Base-by-base conservation (phyloP, 2,113 vertebrate species). In the zebrafish (Danio rerio) region DNA sequence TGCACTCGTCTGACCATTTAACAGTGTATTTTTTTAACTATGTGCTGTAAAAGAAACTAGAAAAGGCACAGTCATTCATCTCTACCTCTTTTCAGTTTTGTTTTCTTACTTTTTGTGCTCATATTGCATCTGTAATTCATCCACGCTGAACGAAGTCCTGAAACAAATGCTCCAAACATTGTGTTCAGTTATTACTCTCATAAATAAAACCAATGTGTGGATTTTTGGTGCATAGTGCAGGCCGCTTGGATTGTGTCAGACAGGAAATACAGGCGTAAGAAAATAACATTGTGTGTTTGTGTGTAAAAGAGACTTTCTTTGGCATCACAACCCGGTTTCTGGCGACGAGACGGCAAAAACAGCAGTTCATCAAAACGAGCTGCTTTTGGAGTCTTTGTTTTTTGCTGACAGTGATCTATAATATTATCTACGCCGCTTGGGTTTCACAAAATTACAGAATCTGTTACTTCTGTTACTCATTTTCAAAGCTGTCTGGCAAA, bases 321-420 rank as follows among this genome's bases (percentile, higher is more conserved):
- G 45, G 55, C 74, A 8, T 77, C 43, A 77, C 74, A 31, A 62
- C 5, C 73, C 42, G 2, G 20, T 50, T 50, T 77, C 43, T 77
- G 74, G 18, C 18, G 45, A 31, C 5, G 42, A 59, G 55, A 75
- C 55, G 0, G 16, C 16, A 42, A n/a, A 55, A 63, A 50, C 43
- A 49, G 74, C 58, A 62, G 58, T 50, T 63, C 45, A 77, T 77
- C 58, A 77, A 50, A 77, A n/a, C 74, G 62, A 63, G 58, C 74
- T 63, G 74, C 10, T 77, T 77, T n/a, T 40, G 12, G 8, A 20
- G 43, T 21, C 74, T 63, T 63, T 63, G 74, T 50, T 40, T 31
- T 77, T 49, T 49, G 58, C 58, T 63, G 74, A 61, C 58, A 77
- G 58, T 77, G 9, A 77, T 63, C 45, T 50, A 49, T 63, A 77